A percentile compares a stretch with the other conserved stretches of the same genome.
These are phyloP conservation scores for Pristionchus japonicus DNA, from an alignment of 2,888 invertebrate genomes.

Conservation along the genomic window DNA sequence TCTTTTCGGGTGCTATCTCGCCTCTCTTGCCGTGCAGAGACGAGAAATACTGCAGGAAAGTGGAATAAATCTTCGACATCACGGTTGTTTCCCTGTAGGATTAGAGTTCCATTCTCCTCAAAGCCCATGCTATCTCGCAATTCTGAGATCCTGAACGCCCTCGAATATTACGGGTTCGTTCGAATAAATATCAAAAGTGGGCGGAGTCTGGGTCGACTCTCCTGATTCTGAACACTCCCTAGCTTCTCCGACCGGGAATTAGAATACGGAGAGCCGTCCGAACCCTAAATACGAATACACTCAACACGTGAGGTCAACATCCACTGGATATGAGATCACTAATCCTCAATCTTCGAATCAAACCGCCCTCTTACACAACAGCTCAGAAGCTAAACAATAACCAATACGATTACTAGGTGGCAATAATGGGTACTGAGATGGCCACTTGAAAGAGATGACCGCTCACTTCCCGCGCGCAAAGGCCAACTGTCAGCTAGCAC, in stretches of 20 bases:
- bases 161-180: too few relatives aligned
- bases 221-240: too few relatives aligned
- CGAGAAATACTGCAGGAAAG: too few relatives aligned
- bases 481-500: neutral
- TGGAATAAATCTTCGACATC: too few relatives aligned
- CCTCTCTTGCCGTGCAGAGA: neutral
- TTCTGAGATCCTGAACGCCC: too few relatives aligned
- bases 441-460: neutral
- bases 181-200: too few relatives aligned
- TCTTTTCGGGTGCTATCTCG: neutral
- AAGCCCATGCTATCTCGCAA: neutral
- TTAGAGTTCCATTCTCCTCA: neutral
- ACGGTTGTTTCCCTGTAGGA: neutral
- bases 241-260: too few relatives aligned
- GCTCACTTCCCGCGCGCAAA: neutral
- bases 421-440: neutral
- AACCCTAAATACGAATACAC: neutral
- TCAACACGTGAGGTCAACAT: neutral
- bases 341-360: neutral
- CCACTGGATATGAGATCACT: neutral
- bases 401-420: neutral
- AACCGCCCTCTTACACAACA: slow-evolving; percentile 1
- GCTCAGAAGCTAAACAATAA: neutral
- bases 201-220: too few relatives aligned
- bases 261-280: too few relatives aligned